A percentile compares a stretch with the other conserved stretches of the same genome.
These are phyloP conservation scores for Piaya cayana DNA, from an alignment of 2,113 vertebrate genomes.

Conservation along the genomic window DNA sequence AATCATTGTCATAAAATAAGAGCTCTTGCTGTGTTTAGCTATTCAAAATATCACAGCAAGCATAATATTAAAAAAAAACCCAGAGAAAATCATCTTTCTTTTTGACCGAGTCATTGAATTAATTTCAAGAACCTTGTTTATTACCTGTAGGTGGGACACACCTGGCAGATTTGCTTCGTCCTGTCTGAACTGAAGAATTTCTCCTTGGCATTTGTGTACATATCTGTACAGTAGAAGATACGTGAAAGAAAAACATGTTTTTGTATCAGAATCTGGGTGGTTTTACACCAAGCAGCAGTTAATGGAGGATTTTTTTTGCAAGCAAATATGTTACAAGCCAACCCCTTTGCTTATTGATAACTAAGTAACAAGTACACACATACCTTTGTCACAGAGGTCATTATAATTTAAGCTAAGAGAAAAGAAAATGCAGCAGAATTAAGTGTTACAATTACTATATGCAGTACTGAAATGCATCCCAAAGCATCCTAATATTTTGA, in stretches of 20 bases:
- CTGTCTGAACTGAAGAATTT: not conserved
- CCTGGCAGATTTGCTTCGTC: not conserved
- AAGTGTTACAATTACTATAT: not conserved
- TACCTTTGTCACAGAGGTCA: not conserved
- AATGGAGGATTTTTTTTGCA: not conserved
- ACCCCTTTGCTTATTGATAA: not conserved
- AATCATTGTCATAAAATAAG: not conserved
- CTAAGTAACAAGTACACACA: not conserved
- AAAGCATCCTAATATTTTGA: not conserved
- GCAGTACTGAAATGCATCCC: not conserved
- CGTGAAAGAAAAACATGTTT: not conserved
- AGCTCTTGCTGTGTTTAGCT: not conserved
- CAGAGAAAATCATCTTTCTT: not conserved
- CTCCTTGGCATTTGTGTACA: not conserved
- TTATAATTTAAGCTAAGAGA: not conserved
- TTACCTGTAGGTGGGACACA: not conserved
- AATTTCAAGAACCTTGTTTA: not conserved
- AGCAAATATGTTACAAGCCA: not conserved
- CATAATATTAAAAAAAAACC: not conserved
- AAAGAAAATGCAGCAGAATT: not conserved
- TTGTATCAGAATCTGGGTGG: not conserved
- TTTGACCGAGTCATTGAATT: not conserved
- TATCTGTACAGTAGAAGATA: not conserved
- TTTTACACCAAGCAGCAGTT: not conserved
- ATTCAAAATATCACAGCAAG: not conserved